These are phyloP conservation scores for Trachelus iudaicus DNA, from an alignment of 2,888 invertebrate genomes.

Conservation along the genomic window DNA sequence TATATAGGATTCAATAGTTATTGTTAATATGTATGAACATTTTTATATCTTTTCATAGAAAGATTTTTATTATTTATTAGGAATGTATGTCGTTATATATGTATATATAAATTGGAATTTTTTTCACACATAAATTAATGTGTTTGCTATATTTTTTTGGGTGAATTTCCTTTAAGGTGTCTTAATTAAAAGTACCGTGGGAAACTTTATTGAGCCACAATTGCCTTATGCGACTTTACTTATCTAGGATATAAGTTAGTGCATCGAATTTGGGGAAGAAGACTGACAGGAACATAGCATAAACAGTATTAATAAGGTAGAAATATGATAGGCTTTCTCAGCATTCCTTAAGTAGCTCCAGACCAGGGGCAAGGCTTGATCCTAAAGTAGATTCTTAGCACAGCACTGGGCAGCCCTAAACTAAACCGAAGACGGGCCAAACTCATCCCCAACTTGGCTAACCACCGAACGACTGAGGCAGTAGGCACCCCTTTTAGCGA, in stretches of 20 bases:
- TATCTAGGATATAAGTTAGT: not conserved
- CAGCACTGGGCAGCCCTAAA: slow-evolving; percentile 31
- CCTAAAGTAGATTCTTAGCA: not conserved
- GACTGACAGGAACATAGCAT: not conserved
- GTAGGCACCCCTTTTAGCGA: slow-evolving; percentile 5
- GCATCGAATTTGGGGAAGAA: not conserved
- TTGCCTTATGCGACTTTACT: not conserved
- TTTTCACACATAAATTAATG: not conserved
- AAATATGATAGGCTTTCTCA: not conserved
- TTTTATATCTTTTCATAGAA: not conserved
- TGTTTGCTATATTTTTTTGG: not conserved
- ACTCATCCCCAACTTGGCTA: slow-evolving; percentile 57
- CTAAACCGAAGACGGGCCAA: slow-evolving; percentile 55
- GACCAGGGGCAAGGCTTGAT: slow-evolving; percentile 12
- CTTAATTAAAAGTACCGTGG: not conserved
- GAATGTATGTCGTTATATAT: too few relatives aligned
- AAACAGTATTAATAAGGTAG: not conserved
- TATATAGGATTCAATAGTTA: not conserved
- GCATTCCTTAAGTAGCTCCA: slow-evolving; percentile 16
- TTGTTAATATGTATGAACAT: not conserved
- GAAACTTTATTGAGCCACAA: not conserved
- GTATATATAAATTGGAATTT: too few relatives aligned
- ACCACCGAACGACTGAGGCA: slow-evolving; percentile 39
- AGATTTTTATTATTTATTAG: too few relatives aligned
- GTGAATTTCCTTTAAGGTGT: not conserved